Evolutionary conservation across 2,888 invertebrate genomes (phyloP).

Genomic region (Agrochola litura): DNA sequence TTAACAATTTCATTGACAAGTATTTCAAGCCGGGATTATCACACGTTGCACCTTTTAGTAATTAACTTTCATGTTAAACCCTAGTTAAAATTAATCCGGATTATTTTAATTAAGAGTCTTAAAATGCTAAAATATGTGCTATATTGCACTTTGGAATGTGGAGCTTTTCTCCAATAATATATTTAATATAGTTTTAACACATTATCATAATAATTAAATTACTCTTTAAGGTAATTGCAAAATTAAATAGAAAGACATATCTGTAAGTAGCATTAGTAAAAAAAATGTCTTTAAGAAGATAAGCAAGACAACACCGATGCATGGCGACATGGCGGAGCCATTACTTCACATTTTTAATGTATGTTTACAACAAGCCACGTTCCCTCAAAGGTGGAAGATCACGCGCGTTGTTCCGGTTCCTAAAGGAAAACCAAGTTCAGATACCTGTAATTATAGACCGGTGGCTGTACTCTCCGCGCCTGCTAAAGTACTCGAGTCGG

Average conservation of each 20-base stretch:
- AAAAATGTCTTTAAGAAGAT: background rate
- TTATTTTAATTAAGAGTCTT: constrained; percentile 24
- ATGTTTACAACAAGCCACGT: no score
- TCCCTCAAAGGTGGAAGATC: no score
- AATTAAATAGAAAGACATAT: background rate
- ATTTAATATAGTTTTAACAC: constrained; percentile 15
- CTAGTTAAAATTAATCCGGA: constrained; percentile 12
- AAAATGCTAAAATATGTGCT: background rate
- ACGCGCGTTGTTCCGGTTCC: no score
- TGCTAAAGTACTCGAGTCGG: no score
- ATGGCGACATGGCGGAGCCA: no score
- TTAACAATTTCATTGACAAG: constrained; percentile 5
- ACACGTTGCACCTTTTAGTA: constrained; percentile 5
- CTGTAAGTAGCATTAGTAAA: background rate
- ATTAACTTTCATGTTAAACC: constrained; percentile 11
- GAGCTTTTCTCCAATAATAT: background rate
- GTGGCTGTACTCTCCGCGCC: no score
- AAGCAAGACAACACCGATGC: no score
- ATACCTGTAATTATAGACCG: no score
- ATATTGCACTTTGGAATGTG: background rate
- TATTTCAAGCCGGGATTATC: background rate
- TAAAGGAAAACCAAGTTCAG: no score
- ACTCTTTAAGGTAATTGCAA: background rate
- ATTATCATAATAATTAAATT: background rate
- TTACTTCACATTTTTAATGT: no score